These are phyloP conservation scores for Sebastes reedi DNA, from an alignment of 2,797 vertebrate genomes.

Conservation along the genomic window DNA sequence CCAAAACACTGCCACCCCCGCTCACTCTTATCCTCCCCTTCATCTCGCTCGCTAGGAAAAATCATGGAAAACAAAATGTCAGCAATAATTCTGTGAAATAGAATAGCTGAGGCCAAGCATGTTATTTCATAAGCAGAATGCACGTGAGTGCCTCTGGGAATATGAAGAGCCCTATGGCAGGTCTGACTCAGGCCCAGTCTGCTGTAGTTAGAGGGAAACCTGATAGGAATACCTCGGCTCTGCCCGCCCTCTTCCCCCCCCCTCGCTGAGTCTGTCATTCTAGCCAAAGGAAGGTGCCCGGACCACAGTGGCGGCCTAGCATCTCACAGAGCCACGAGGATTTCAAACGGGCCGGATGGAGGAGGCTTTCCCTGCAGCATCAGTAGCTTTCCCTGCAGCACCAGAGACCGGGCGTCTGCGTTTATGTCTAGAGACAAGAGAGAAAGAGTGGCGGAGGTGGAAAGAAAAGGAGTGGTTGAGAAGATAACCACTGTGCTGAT, in stretches of 20 bases:
- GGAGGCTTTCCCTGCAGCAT: slow-evolving; percentile 32
- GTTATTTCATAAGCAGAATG: slow-evolving; percentile 73
- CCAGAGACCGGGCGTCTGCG: slow-evolving; percentile 15
- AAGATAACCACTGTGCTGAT: slow-evolving; percentile 46
- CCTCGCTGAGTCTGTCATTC: slow-evolving; percentile 40
- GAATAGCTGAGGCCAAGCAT: slow-evolving; percentile 59
- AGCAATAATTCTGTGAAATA: slow-evolving; percentile 74
- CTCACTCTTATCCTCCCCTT: slow-evolving; percentile 33
- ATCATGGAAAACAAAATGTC: slow-evolving; percentile 77
- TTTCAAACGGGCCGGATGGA: slow-evolving; percentile 27
- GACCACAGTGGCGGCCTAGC: slow-evolving; percentile 39
- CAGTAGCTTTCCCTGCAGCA: slow-evolving; percentile 29
- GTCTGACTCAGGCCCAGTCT: slow-evolving; percentile 53
- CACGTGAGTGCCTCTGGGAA: slow-evolving; percentile 55
- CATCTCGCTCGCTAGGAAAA: slow-evolving; percentile 46
- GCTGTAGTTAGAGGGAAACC: slow-evolving; percentile 59
- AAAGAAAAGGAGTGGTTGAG: slow-evolving; percentile 36
- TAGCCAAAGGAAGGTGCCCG: slow-evolving; percentile 25
- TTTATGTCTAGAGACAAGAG: slow-evolving; percentile 47
- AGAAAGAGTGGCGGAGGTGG: slow-evolving; percentile 16
- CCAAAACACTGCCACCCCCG: slow-evolving; percentile 39
- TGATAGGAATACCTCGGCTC: slow-evolving; percentile 50
- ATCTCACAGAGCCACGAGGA: slow-evolving; percentile 33
- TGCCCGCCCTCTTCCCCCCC: slow-evolving; percentile 23
- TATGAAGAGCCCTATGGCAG: slow-evolving; percentile 47